Conservation (phyloP, 2,888 invertebrate genomes). For the Cosmia trapezina region DNA sequence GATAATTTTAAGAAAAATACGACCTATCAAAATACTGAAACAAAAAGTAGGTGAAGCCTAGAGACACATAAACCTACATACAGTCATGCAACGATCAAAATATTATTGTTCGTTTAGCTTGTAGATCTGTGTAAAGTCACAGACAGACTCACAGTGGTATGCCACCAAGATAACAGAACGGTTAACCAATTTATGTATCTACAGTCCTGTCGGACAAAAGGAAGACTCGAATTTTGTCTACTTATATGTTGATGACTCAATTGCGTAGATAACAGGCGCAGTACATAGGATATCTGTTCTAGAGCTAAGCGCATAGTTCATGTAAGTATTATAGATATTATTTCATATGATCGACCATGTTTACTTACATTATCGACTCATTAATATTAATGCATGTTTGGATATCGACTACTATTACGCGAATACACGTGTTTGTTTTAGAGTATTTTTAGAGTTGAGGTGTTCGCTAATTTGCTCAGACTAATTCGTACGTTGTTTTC, state of each 20-base stretch:
- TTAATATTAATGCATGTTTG: constrained; percentile 23
- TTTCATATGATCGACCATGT: background rate
- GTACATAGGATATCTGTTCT: background rate
- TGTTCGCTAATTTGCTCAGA: constrained; percentile 2
- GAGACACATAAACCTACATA: constrained; percentile 26
- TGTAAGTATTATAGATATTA: background rate
- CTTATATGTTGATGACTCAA: constrained; percentile 39
- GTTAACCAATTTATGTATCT: constrained; percentile 73
- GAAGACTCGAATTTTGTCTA: constrained; percentile 51
- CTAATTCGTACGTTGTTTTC: background rate
- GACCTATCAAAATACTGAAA: constrained; percentile 31
- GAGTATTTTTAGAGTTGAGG: background rate
- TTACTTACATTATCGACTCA: constrained; percentile 5
- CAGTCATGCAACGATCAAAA: constrained; percentile 16
- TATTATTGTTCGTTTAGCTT: constrained; percentile 21
- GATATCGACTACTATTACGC: constrained; percentile 9
- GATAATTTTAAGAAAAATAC: background rate
- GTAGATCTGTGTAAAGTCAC: constrained; percentile 6
- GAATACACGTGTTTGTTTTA: constrained; percentile 25
- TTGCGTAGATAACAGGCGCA: constrained; percentile 25
- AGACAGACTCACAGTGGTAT: constrained; percentile 19
- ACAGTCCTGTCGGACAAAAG: constrained; percentile 57
- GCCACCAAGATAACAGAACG: constrained; percentile 69
- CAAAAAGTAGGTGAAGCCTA: constrained; percentile 29
- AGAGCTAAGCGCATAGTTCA: background rate